Evolutionary conservation across 2,888 invertebrate genomes (phyloP), one percentile per base, ranked within the genome.

Genomic region (Aporophyla nigra): DNA sequence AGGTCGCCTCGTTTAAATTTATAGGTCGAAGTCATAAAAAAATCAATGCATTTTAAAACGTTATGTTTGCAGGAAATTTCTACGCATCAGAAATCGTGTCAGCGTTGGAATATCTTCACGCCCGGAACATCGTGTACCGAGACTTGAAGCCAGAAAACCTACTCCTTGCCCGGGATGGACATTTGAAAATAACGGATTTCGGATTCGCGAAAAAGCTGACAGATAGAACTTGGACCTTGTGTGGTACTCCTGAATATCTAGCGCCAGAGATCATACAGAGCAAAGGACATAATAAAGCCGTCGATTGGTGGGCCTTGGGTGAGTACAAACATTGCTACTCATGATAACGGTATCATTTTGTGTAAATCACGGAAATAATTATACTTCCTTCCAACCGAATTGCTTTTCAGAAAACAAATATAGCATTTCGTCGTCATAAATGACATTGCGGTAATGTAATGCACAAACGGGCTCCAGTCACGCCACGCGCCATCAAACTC

Each of bases 291-390:
- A 99, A 99, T 93, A 99, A 99, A 93, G 99, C 99, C 12, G 99
- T 99, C 0, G 99, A 99, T 93, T 99, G 99, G 99, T 99, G 99
- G 99, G 99, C 99, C 33, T 97, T 99, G 91, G 99, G 98, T 98
- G 94, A 94, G 97, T 73, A 58, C 16, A 68, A 58, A 54, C n/a
- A 59, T 56, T 54, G 43, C 70, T 74, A 72, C 10, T 62, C 58
- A 69, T 69, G 59, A 65, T 72, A 71, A 62, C 67, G 59, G 56
- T 74, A 71, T 69, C 54, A 67, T 70, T 72, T 70, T 71, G 69
- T 56, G 59, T 77, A 80, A 82, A 82, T 76, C 70, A 78, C 54
- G 67, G 59, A 82, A 68, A 72, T 77, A 65, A 77, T 80, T 67
- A 84, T 51, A 82, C 59, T 76, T 62, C 76, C 71, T 85, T 71